These are phyloP conservation scores for Xylocampa areola DNA, from an alignment of 2,888 invertebrate species.

Conservation along the genomic window DNA sequence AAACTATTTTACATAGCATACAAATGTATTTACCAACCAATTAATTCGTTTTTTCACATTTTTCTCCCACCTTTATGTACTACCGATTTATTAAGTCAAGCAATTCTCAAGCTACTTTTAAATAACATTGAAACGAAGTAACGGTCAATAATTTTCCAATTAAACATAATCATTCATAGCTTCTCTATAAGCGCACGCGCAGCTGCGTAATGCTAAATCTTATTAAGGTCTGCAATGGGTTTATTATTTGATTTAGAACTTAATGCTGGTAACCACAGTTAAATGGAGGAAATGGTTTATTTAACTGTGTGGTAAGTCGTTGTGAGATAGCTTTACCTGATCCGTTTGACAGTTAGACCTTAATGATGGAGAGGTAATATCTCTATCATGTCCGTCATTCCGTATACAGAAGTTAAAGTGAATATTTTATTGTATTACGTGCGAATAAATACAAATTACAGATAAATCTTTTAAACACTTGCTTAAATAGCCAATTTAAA, in stretches of 20 bases:
- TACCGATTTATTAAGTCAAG: constrained; percentile 1
- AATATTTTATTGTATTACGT: not conserved
- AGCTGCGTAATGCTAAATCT: constrained; percentile 11
- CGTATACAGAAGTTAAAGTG: not conserved
- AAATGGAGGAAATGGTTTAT: constrained; percentile 30
- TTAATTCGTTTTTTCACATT: too few species aligned
- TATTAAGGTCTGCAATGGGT: constrained; percentile 29
- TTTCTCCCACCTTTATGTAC: too few species aligned
- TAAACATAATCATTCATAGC: constrained; percentile 25
- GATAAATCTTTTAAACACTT: too few species aligned
- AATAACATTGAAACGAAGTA: constrained; percentile 2
- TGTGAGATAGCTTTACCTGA: constrained; percentile 24
- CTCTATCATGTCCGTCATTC: constrained; percentile 5
- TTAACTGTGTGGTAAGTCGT: constrained; percentile 15
- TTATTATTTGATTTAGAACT: constrained; percentile 39
- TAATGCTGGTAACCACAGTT: constrained; percentile 20
- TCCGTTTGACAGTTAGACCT: constrained; percentile 6
- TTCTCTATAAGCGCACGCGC: constrained; percentile 8
- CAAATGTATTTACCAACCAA: too few species aligned
- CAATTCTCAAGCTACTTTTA: not conserved
- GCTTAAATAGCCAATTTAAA: too few species aligned
- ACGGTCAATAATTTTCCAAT: constrained; percentile 34
- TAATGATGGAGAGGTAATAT: constrained; percentile 10
- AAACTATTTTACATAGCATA: too few species aligned
- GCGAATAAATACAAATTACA: too few species aligned